phyloP scores from a whole-genome alignment of 2,797 vertebrate species.

The Phylloscopus collybita region DNA sequence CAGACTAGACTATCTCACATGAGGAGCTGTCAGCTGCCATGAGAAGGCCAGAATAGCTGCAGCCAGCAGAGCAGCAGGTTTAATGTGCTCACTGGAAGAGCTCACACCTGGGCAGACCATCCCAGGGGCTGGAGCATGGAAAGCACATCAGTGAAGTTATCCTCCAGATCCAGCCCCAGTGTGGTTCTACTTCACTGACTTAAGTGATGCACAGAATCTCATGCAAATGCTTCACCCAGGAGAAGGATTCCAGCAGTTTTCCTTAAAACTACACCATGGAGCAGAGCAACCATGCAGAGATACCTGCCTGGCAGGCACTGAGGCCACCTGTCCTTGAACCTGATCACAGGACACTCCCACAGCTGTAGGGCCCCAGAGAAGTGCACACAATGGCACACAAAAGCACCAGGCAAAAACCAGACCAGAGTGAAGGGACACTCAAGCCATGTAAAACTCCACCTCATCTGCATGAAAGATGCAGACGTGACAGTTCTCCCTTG shows the following conservation, averaged over 20 bases:
- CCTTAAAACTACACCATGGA: not conserved
- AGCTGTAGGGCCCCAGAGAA: not conserved
- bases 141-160: fast-evolving
- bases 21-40: not conserved
- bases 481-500: not conserved
- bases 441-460: not conserved
- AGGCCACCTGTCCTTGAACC: not conserved
- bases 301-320: not conserved
- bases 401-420: not conserved
- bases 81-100: not conserved
- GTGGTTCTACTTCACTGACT: not conserved
- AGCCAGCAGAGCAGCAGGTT: not conserved
- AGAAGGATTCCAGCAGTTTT: not conserved
- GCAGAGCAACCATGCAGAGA: not conserved
- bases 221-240: fast-evolving
- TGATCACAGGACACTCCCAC: not conserved
- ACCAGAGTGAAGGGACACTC: not conserved
- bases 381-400: not conserved
- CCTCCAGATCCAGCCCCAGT: not conserved
- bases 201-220: not conserved
- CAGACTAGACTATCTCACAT: not conserved
- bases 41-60: not conserved
- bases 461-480: not conserved
- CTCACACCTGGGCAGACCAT: not conserved
- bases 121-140: not conserved